phyloP scores from a whole-genome alignment of 2,113 vertebrate species.

The Cyrtonyx montezumae region DNA sequence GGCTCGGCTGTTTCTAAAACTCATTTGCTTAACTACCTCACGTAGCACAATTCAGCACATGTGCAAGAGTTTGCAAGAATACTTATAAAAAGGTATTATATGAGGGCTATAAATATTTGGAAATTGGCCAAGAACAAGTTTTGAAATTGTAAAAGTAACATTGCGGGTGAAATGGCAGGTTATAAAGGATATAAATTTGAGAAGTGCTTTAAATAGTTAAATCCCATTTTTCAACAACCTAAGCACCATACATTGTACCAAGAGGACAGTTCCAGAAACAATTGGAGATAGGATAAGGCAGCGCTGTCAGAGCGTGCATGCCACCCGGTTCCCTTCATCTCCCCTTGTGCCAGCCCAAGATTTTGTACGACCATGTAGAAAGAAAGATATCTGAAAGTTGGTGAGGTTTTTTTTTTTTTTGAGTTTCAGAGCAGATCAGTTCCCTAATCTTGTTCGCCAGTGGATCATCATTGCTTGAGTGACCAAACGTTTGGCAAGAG shows the following conservation, averaged over 20 bases:
- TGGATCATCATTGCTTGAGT: no score
- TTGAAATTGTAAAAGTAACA: conserved; percentile 38
- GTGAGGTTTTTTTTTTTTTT: neutral
- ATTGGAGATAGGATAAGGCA: neutral
- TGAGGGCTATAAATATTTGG: conserved; percentile 49
- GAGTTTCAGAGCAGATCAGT: no score
- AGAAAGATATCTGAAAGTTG: neutral
- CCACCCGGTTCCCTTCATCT: neutral
- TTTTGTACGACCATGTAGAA: neutral
- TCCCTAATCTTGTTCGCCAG: no score
- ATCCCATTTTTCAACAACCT: neutral
- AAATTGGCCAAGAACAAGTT: conserved; percentile 47
- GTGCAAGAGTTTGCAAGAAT: conserved; percentile 9
- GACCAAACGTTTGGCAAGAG: no score
- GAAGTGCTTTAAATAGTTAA: neutral
- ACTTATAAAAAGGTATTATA: neutral
- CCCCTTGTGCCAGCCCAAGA: neutral
- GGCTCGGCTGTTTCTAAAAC: neutral
- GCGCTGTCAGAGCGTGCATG: neutral
- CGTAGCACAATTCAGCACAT: conserved; percentile 13
- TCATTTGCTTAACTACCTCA: neutral
- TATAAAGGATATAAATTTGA: neutral
- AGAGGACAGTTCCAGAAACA: neutral
- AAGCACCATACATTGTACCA: neutral
- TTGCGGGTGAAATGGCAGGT: neutral